Evolutionary conservation across 1,140 invertebrate genomes (phyloP).

Genomic region (Mylabris phalerata): DNA sequence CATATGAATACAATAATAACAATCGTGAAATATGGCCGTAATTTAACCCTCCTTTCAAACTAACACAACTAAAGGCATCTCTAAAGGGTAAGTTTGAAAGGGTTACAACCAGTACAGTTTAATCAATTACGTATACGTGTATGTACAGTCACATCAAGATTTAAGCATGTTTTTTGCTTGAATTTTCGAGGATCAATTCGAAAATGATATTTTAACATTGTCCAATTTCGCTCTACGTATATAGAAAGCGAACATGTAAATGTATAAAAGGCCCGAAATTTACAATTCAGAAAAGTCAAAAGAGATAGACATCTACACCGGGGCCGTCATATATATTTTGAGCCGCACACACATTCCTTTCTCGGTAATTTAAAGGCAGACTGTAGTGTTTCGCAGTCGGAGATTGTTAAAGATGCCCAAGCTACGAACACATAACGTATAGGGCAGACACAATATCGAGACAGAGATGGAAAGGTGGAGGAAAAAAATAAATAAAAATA

Average conservation of each 20-base stretch:
- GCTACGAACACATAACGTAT: not conserved
- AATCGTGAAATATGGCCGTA: slow-evolving; percentile 33
- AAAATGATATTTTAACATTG: too few species aligned
- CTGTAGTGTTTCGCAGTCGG: slow-evolving; percentile 19
- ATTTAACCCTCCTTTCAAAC: slow-evolving; percentile 28
- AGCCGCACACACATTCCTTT: slow-evolving; percentile 22
- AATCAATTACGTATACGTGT: slow-evolving; percentile 31
- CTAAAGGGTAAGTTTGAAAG: slow-evolving; percentile 8
- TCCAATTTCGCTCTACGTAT: too few species aligned
- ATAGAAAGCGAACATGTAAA: slow-evolving; percentile 19
- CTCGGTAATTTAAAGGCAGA: slow-evolving; percentile 23
- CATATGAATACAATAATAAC: not conserved
- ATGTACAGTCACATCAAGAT: slow-evolving; percentile 31
- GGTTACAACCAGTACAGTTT: slow-evolving; percentile 27
- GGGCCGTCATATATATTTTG: slow-evolving; percentile 26
- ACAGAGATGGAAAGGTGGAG: not conserved
- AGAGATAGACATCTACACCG: slow-evolving; percentile 27
- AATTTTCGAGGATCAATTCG: too few species aligned
- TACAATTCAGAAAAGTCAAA: slow-evolving; percentile 33
- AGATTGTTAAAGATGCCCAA: slow-evolving; percentile 15
- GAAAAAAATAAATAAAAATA: slow-evolving; percentile 1
- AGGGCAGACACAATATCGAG: too few species aligned
- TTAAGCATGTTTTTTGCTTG: not conserved
- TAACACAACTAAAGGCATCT: slow-evolving; percentile 25
- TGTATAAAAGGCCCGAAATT: slow-evolving; percentile 26